These are phyloP conservation scores for Blastobasis lacticolella DNA, from an alignment of 2,888 invertebrate species.

Conservation along the genomic window DNA sequence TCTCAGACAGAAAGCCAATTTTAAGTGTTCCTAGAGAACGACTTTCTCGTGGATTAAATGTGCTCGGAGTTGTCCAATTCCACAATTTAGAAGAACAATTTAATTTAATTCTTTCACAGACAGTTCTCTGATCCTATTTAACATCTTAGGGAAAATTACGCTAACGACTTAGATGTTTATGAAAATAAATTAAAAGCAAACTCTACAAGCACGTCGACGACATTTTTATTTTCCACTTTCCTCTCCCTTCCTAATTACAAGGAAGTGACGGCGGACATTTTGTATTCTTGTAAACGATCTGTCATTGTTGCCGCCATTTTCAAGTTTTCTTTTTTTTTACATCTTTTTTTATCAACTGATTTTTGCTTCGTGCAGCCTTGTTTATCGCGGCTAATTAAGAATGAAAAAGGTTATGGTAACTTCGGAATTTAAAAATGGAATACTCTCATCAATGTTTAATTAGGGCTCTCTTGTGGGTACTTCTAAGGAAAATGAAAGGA, in stretches of 20 bases:
- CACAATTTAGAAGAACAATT: too few relatives aligned
- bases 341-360: neutral
- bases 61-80: too few relatives aligned
- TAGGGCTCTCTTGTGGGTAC: neutral
- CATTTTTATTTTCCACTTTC: conserved; percentile 21
- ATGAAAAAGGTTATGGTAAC: neutral
- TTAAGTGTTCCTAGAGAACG: too few relatives aligned
- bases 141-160: too few relatives aligned
- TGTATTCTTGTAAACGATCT: conserved; percentile 62
- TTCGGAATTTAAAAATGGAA: neutral
- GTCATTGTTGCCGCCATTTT: conserved; percentile 46
- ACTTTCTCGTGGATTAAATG: too few relatives aligned
- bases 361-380: neutral
- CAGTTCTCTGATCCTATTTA: too few relatives aligned
- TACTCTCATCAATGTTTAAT: neutral
- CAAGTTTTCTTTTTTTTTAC: neutral
- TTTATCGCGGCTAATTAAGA: conserved; percentile 6
- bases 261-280: conserved; percentile 50
- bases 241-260: conserved; percentile 34
- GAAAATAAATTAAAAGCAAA: too few relatives aligned
- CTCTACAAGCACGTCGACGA: neutral
- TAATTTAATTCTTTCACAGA: too few relatives aligned
- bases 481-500: neutral
- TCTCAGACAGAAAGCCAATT: too few relatives aligned
- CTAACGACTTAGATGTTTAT: too few relatives aligned